These are phyloP conservation scores for Drosophila gaucha DNA, from an alignment of 2,888 invertebrate genomes.

Conservation along the genomic window DNA sequence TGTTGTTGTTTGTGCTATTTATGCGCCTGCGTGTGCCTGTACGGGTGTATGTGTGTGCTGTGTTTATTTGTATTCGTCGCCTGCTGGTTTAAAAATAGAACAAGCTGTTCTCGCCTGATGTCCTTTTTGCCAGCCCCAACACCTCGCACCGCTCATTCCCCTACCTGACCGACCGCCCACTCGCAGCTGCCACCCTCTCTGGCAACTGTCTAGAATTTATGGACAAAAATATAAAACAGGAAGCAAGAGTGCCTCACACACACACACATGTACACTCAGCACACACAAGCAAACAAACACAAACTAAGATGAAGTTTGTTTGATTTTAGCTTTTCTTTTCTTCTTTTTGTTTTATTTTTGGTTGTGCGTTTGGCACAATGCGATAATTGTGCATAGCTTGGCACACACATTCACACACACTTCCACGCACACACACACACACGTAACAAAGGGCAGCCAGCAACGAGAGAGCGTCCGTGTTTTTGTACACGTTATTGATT, in stretches of 20 bases:
- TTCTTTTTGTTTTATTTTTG: neutral
- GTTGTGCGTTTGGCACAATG: slow-evolving; percentile 57
- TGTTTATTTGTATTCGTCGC: slow-evolving; percentile 40
- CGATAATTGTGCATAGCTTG: slow-evolving; percentile 70
- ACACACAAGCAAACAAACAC: slow-evolving; percentile 26
- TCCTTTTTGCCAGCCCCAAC: slow-evolving; percentile 74
- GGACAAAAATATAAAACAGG: slow-evolving; percentile 75
- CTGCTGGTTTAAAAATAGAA: slow-evolving; percentile 77
- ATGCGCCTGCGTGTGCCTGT: slow-evolving; percentile 73
- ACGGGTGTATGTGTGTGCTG: slow-evolving; percentile 26
- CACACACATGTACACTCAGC: slow-evolving; percentile 20
- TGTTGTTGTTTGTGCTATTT: slow-evolving; percentile 69
- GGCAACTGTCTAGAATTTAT: slow-evolving; percentile 75
- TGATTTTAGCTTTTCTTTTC: slow-evolving; percentile 59
- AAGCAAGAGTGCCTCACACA: slow-evolving; percentile 52
- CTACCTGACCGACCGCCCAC: neutral
- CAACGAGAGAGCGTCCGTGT: slow-evolving; percentile 39
- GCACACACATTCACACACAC: slow-evolving; percentile 8
- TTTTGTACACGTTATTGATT: slow-evolving; percentile 73
- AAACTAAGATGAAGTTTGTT: slow-evolving; percentile 60
- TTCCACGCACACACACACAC: neutral
- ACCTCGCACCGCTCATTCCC: slow-evolving; percentile 30
- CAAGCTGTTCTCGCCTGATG: slow-evolving; percentile 74
- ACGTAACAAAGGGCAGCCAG: slow-evolving; percentile 41
- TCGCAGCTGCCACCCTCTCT: slow-evolving; percentile 32